Conservation (phyloP, 2,888 invertebrate species). For the Ommatoiulus sabulosus region DNA sequence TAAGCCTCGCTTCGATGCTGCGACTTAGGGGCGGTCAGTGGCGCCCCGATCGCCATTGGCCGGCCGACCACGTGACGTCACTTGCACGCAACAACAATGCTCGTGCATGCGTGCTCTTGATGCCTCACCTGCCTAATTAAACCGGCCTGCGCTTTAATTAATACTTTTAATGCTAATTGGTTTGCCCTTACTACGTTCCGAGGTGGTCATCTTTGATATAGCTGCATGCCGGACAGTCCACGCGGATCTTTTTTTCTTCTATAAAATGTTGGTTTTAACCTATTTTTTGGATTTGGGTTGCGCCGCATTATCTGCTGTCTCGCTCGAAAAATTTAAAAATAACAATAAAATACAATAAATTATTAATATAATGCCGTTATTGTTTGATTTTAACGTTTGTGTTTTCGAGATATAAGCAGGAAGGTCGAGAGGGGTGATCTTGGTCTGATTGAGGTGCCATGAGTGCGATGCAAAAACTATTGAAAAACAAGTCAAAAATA, state of each 20-base stretch:
- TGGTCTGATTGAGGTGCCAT: not conserved
- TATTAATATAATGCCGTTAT: not conserved
- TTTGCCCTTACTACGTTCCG: not conserved
- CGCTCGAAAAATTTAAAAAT: too few relatives aligned
- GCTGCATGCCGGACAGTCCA: not conserved
- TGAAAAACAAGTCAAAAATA: too few relatives aligned
- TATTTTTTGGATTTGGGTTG: not conserved
- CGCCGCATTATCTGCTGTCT: not conserved
- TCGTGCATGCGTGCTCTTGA: not conserved
- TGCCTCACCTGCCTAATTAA: conserved; percentile 13
- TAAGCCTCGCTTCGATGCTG: not conserved
- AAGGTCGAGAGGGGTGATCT: not conserved
- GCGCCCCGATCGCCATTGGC: conserved; percentile 29
- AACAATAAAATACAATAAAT: not conserved
- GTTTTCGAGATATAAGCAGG: not conserved
- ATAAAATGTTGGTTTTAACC: not conserved
- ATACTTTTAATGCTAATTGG: conserved; percentile 17
- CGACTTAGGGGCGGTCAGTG: conserved; percentile 32
- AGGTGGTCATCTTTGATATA: not conserved
- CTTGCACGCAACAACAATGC: not conserved
- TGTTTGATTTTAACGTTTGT: not conserved
- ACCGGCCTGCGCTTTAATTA: not conserved
- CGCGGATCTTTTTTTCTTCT: not conserved
- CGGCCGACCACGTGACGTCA: not conserved
- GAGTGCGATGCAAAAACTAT: too few relatives aligned